Percentiles rank a stretch among this genome's conserved stretches.
phyloP scores from a whole-genome alignment of 2,797 vertebrate genomes.

The Cercopithecus mitis region DNA sequence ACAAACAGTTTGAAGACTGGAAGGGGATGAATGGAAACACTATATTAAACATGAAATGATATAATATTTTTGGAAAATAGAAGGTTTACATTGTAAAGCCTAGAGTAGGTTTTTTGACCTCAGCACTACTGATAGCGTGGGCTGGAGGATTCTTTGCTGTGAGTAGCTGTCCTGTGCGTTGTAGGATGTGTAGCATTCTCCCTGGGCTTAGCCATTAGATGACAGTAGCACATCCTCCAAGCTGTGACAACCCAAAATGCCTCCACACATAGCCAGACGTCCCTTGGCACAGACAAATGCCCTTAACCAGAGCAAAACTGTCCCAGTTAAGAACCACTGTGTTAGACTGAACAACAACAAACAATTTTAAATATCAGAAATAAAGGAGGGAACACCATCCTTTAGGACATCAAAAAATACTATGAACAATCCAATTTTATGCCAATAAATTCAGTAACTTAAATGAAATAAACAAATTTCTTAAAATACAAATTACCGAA shows the following conservation, averaged over 20 bases:
- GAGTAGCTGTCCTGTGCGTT: neutral
- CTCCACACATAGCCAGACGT: neutral
- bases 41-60: neutral
- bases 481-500: slow-evolving; percentile 19
- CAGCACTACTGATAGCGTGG: neutral
- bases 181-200: neutral
- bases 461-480: neutral
- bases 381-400: neutral
- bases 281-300: neutral
- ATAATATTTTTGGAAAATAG: neutral
- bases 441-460: neutral
- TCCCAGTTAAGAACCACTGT: neutral
- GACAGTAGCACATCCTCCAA: neutral
- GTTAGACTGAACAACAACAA: neutral
- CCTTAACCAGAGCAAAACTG: neutral
- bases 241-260: neutral
- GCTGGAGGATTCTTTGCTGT: neutral
- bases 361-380: neutral
- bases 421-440: neutral
- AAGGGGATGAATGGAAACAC: neutral
- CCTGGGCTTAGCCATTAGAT: neutral
- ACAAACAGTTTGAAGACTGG: neutral
- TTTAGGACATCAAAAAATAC: neutral
- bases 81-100: neutral
- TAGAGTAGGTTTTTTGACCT: neutral